A percentile compares a stretch with the other conserved stretches of the same genome.
phyloP scores from a whole-genome alignment of 2,888 invertebrate genomes.

The Clostera curtula region DNA sequence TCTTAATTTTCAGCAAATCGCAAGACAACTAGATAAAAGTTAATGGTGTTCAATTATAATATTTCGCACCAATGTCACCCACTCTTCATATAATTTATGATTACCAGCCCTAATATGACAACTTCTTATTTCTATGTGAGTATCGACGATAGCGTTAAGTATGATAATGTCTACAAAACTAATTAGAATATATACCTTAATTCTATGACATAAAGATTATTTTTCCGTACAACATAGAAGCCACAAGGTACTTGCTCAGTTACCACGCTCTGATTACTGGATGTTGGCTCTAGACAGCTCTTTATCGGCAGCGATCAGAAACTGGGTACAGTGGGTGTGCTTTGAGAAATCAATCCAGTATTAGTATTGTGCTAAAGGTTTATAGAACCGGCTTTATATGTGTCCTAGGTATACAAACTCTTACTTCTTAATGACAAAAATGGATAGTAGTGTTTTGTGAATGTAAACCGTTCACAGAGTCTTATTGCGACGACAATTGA shows the following conservation, averaged over 20 bases:
- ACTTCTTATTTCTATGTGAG: slow-evolving; percentile 22
- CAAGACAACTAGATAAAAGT: too few relatives aligned
- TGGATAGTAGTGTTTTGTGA: too few relatives aligned
- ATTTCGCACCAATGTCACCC: too few relatives aligned
- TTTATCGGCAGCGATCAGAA: slow-evolving; percentile 69
- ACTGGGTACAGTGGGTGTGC: slow-evolving; percentile 39
- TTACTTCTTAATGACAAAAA: too few relatives aligned
- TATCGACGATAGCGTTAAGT: slow-evolving; percentile 16
- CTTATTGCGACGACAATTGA: too few relatives aligned
- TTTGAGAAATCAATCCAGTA: slow-evolving; percentile 38
- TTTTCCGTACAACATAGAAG: slow-evolving; percentile 37
- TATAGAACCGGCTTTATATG: too few relatives aligned
- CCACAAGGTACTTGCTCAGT: slow-evolving; percentile 62
- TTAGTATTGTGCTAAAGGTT: slow-evolving; percentile 11
- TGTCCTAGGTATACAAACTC: too few relatives aligned
- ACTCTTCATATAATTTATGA: slow-evolving; percentile 10
- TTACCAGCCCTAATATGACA: slow-evolving; percentile 14
- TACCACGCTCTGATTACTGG: slow-evolving; percentile 75
- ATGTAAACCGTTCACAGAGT: too few relatives aligned
- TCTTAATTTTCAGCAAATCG: too few relatives aligned
- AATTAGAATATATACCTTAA: slow-evolving; percentile 29
- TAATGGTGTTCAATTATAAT: too few relatives aligned
- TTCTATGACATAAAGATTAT: slow-evolving; percentile 30
- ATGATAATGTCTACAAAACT: slow-evolving; percentile 11
- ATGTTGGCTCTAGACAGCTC: slow-evolving; percentile 73